A percentile compares a stretch with the other conserved stretches of the same genome.
These are phyloP conservation scores for Habroteleia sp. DNA, from an alignment of 2,888 invertebrate species.

Conservation along the genomic window DNA sequence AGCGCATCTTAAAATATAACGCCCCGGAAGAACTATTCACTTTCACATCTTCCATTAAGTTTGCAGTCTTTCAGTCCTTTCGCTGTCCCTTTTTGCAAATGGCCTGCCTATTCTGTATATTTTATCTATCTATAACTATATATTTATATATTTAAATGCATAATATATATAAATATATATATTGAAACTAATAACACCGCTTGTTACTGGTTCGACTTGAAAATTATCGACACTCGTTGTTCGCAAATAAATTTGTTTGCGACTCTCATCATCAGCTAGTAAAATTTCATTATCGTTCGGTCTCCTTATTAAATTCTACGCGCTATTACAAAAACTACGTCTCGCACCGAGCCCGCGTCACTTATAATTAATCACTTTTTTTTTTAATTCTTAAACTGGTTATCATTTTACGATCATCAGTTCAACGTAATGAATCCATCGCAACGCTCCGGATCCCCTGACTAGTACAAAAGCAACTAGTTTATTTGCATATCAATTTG, in stretches of 20 bases:
- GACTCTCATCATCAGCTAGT: slow-evolving; percentile 24
- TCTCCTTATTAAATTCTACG: slow-evolving; percentile 26
- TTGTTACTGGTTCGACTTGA: slow-evolving; percentile 20
- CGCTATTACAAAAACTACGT: slow-evolving; percentile 43
- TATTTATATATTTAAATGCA: slow-evolving; percentile 44
- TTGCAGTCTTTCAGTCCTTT: slow-evolving; percentile 47
- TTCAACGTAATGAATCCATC: slow-evolving; percentile 11
- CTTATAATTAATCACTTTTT: slow-evolving; percentile 14
- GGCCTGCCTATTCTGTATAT: slow-evolving; percentile 24
- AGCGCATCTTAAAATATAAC: slow-evolving; percentile 15
- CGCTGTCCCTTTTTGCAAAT: slow-evolving; percentile 54
- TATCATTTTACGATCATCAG: background rate
- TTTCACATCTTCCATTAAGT: slow-evolving; percentile 11
- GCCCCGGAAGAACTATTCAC: slow-evolving; percentile 41
- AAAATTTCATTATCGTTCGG: slow-evolving; percentile 44
- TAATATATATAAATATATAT: slow-evolving; percentile 31
- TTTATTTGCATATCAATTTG: slow-evolving; percentile 8
- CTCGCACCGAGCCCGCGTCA: slow-evolving; percentile 48
- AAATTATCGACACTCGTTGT: slow-evolving; percentile 13
- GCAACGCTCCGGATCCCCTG: slow-evolving; percentile 28
- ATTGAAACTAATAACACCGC: slow-evolving; percentile 42
- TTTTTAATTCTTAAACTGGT: slow-evolving; percentile 2
- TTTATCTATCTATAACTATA: slow-evolving; percentile 55
- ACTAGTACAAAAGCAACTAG: slow-evolving; percentile 59
- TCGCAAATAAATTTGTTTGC: slow-evolving; percentile 36